Evolutionary conservation across 2,113 vertebrate genomes (phyloP), one percentile per base, ranked within the genome.

Genomic region (Grallaria varia): DNA sequence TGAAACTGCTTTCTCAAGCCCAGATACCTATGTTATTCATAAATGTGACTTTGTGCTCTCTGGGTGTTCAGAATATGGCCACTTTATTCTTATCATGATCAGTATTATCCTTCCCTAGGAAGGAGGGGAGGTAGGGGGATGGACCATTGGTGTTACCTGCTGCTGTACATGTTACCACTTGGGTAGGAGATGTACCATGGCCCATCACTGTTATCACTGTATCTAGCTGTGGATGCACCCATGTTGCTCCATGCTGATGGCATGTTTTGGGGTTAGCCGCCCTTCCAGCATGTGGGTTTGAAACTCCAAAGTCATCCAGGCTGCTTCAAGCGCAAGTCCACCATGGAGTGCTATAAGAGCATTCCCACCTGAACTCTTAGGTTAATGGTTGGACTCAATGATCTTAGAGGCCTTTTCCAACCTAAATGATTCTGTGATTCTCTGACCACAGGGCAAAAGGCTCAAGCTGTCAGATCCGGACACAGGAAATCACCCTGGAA

Each of bases 91-190:
- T 58, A 50, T 17, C 18, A 10, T 33, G n/a, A 66, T 76, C 21
- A 63, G 22, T 25, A 24, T 21, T 22, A 37, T 16, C 19, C 37
- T 62, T n/a, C 12, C 42, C 33, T 52, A 28, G 84, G 55, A 56
- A 68, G 59, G 56, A 68, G 14, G 21, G 82, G 50, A 23, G 6
- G 17, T n/a, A 5, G 31, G 30, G 66, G 75, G 50, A 13, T 27
- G 33, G 52, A 53, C 42, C 19, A 22, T 2, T 72, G 53, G 27
- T 22, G 3, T 82, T 23, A 28, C 23, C 17, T 79, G 79, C 59
- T 60, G 45, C 37, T 44, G 40, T 8, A 64, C 24, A 4, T 0
- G 0, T 21, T 20, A 1, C 9, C 30, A 4, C 55, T 35, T 8
- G 49, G 7, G 30, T 11, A 35, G 59, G 33, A 64, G 44, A 50